Percentiles rank a stretch among this genome's conserved stretches.
These are phyloP conservation scores for Hydropsyche betteni DNA, from an alignment of 2,888 invertebrate genomes.

Conservation along the genomic window DNA sequence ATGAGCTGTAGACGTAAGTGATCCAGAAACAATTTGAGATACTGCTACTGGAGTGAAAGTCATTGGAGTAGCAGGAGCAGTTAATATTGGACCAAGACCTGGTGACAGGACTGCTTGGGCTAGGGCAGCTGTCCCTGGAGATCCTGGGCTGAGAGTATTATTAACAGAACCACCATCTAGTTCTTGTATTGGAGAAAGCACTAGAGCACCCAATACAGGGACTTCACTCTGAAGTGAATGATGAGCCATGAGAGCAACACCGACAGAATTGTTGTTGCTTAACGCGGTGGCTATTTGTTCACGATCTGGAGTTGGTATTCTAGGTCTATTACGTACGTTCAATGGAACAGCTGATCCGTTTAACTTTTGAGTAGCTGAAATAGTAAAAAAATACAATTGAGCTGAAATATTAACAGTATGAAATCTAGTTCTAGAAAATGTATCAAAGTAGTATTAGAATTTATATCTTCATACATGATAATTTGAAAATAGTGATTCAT, in stretches of 20 bases:
- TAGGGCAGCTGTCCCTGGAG: constrained; percentile 79
- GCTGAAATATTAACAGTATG: not conserved
- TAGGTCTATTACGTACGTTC: constrained; percentile 81
- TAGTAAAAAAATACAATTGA: not conserved
- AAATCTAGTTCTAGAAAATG: not conserved
- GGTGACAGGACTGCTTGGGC: constrained; percentile 82
- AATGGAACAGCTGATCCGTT: constrained; percentile 74
- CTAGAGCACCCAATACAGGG: constrained; percentile 78
- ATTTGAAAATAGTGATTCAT: too few relatives aligned
- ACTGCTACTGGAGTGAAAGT: constrained; percentile 69
- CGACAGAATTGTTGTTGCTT: constrained; percentile 58
- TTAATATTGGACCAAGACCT: constrained; percentile 63
- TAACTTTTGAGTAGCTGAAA: constrained; percentile 72
- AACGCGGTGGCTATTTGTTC: constrained; percentile 69
- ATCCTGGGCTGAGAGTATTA: constrained; percentile 76
- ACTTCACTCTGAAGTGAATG: constrained; percentile 72
- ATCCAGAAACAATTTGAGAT: constrained; percentile 65
- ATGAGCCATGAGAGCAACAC: constrained; percentile 76
- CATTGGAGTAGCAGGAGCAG: constrained; percentile 57
- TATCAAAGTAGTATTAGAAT: too few relatives aligned
- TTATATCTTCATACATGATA: too few relatives aligned
- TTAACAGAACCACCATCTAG: constrained; percentile 80
- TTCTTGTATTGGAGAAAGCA: constrained; percentile 86
- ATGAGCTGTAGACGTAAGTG: constrained; percentile 29
- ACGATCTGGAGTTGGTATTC: constrained; percentile 86